phyloP scores from a whole-genome alignment of 2,888 invertebrate genomes.

The Gymnosoma rotundatum region DNA sequence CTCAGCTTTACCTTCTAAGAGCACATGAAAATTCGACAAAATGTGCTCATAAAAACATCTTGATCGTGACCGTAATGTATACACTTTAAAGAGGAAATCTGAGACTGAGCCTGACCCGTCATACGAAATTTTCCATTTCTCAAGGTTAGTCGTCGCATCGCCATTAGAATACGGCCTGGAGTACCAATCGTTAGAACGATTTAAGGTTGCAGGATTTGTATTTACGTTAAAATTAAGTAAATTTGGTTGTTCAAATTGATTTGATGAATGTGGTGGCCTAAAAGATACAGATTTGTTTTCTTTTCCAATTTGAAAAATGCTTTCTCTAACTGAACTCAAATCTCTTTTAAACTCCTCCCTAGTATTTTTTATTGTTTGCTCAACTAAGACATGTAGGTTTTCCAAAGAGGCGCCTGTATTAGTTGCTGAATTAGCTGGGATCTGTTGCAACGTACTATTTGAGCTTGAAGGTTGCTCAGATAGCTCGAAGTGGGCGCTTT shows the following conservation, averaged over 20 bases:
- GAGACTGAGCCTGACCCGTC: conserved; percentile 23
- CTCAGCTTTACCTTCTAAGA: no score
- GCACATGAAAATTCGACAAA: conserved; percentile 21
- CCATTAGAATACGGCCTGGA: no score
- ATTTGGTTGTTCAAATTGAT: not conserved
- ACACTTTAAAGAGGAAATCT: conserved; percentile 32
- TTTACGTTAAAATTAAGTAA: not conserved
- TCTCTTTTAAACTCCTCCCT: conserved; percentile 7
- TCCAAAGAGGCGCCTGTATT: not conserved
- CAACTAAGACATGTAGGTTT: not conserved
- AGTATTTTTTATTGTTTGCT: conserved; percentile 13
- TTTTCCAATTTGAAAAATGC: conserved; percentile 3
- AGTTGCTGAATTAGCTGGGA: not conserved
- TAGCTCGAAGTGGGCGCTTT: no score
- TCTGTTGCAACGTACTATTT: not conserved
- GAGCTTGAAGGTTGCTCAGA: no score
- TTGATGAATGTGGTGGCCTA: not conserved
- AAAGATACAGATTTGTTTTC: not conserved
- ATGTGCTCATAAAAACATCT: conserved; percentile 16
- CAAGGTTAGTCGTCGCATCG: not conserved
- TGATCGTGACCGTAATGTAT: not conserved
- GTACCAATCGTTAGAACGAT: no score
- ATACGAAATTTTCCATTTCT: conserved; percentile 25
- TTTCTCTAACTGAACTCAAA: not conserved
- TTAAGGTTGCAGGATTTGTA: not conserved